These are phyloP conservation scores for Ramphastos sulfuratus DNA, from an alignment of 2,113 vertebrate genomes.

Conservation along the genomic window DNA sequence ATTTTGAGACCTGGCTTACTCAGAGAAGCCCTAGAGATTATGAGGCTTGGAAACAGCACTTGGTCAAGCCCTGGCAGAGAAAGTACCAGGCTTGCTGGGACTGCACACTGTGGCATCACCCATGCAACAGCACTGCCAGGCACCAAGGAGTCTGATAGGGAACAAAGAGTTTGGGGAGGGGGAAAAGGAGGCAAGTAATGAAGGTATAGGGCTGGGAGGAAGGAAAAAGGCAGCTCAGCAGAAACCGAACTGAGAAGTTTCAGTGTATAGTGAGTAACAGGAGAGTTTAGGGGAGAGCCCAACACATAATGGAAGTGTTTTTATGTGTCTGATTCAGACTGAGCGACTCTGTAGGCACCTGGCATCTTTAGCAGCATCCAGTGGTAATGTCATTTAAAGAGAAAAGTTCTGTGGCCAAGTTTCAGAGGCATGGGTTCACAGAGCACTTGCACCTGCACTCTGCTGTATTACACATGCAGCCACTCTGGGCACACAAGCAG, in stretches of 20 bases:
- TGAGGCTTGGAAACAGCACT: background rate
- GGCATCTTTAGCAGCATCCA: background rate
- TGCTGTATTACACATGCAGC: background rate
- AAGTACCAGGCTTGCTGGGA: background rate
- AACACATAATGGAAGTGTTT: background rate
- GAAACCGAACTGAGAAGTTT: background rate
- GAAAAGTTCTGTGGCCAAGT: background rate
- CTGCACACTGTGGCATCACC: background rate
- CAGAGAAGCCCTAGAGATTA: background rate
- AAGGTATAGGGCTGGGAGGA: background rate
- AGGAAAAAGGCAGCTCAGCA: background rate
- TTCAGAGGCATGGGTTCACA: background rate
- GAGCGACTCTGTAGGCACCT: background rate
- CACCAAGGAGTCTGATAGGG: background rate
- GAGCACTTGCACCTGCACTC: constrained; percentile 27
- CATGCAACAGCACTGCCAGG: background rate
- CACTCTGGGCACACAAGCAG: background rate
- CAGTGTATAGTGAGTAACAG: background rate
- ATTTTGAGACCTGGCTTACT: background rate
- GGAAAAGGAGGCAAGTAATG: background rate
- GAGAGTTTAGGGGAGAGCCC: background rate
- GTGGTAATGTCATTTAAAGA: background rate
- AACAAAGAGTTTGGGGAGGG: background rate
- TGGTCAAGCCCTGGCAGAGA: background rate
- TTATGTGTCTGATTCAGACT: background rate